A percentile compares a stretch with the other conserved stretches of the same genome.
phyloP scores from a whole-genome alignment of 1,140 invertebrate species.

The Batillaria attramentaria region DNA sequence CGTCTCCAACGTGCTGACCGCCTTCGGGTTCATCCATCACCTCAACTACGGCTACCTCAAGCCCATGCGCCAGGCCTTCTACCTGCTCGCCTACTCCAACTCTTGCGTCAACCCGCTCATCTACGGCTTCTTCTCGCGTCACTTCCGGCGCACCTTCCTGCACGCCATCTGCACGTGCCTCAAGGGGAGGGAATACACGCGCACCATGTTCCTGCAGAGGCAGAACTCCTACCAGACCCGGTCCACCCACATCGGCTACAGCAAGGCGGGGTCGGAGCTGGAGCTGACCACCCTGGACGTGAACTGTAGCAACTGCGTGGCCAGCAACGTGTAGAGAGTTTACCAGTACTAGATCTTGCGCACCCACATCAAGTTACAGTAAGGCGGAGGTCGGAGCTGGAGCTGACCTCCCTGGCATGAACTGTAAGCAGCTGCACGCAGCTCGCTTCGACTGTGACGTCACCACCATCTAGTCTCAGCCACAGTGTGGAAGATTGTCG shows the following conservation, averaged over 20 bases:
- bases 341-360: not conserved
- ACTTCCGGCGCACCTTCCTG: slow-evolving; percentile 79
- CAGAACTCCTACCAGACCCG: slow-evolving; percentile 46
- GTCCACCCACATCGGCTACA: slow-evolving; percentile 42
- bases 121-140: slow-evolving; percentile 86
- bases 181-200: slow-evolving; percentile 36
- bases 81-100: slow-evolving; percentile 74
- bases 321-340: slow-evolving; percentile 5
- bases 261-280: slow-evolving; percentile 32
- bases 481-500: not conserved
- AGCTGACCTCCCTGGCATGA: too few species aligned
- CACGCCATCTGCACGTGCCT: slow-evolving; percentile 69
- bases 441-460: too few species aligned
- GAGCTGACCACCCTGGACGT: slow-evolving; percentile 37
- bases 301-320: slow-evolving; percentile 31
- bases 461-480: not conserved
- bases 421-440: too few species aligned
- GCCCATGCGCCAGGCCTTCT: slow-evolving; percentile 77
- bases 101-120: slow-evolving; percentile 84
- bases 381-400: not conserved
- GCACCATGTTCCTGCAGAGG: slow-evolving; percentile 39
- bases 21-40: slow-evolving; percentile 75
- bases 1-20: slow-evolving; percentile 63
- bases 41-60: slow-evolving; percentile 75
- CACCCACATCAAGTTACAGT: not conserved